A percentile compares a stretch with the other conserved stretches of the same genome.
phyloP scores from a whole-genome alignment of 2,113 vertebrate species.

The Periophthalmus modestus region DNA sequence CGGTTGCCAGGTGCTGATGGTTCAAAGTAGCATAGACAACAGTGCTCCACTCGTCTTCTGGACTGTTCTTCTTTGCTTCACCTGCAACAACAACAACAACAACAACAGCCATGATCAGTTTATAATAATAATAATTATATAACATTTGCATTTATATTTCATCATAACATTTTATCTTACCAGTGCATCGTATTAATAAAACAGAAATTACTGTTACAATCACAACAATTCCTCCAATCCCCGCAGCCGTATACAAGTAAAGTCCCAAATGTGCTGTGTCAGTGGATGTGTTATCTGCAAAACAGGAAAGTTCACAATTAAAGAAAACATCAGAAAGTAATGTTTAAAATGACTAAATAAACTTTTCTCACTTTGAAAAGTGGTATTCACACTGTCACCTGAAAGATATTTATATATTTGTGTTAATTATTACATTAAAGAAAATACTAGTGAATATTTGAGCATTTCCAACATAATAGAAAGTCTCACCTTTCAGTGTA shows the following conservation, averaged over 20 bases:
- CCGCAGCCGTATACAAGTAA: conserved; percentile 52
- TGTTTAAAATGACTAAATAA: background rate
- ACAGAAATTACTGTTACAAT: conserved; percentile 52
- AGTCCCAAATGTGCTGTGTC: rapidly evolving
- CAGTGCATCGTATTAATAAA: conserved; percentile 40
- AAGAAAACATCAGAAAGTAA: background rate
- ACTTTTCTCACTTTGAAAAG: background rate
- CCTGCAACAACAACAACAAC: conserved; percentile 27
- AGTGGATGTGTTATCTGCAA: rapidly evolving
- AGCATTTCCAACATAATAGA: background rate
- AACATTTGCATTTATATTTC: background rate
- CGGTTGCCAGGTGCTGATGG: conserved; percentile 26
- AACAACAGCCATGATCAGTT: background rate
- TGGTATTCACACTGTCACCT: background rate
- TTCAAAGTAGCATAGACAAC: conserved; percentile 69
- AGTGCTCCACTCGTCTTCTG: conserved; percentile 1
- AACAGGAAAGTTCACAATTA: background rate
- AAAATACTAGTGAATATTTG: too few relatives aligned
- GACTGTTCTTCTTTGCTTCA: conserved; percentile 29
- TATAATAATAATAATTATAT: too few relatives aligned
- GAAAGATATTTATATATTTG: background rate
- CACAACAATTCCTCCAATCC: conserved; percentile 45
- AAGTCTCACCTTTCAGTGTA: conserved; percentile 46
- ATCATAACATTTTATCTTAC: conserved; percentile 34
- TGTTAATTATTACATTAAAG: too few relatives aligned